These are phyloP conservation scores for Athrips mouffetella DNA, from an alignment of 2,888 invertebrate species.

Conservation along the genomic window DNA sequence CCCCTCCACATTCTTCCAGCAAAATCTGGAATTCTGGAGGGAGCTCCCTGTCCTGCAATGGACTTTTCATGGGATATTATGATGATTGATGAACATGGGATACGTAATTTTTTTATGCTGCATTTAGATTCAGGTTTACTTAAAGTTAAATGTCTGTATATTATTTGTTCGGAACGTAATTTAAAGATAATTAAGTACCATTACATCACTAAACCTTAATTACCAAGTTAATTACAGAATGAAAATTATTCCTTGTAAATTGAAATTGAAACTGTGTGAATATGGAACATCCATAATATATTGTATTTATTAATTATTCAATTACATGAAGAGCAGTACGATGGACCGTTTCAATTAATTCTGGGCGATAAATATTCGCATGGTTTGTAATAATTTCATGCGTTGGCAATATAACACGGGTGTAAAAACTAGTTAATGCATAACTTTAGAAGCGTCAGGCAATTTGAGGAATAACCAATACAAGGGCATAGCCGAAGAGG, in stretches of 20 bases:
- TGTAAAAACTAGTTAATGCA: slow-evolving; percentile 38
- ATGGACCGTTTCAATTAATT: slow-evolving; percentile 50
- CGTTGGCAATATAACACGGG: slow-evolving; percentile 36
- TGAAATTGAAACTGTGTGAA: slow-evolving; percentile 29
- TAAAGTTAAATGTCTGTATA: too few relatives aligned
- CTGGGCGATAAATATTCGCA: slow-evolving; percentile 45
- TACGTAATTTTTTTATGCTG: too few relatives aligned
- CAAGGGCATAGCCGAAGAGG: too few relatives aligned
- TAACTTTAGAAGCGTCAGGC: slow-evolving; percentile 31
- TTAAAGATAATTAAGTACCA: too few relatives aligned
- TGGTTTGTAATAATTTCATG: slow-evolving; percentile 45
- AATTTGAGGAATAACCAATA: too few relatives aligned
- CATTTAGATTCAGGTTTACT: too few relatives aligned
- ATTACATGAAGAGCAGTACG: slow-evolving; percentile 30
- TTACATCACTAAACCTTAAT: slow-evolving; percentile 12
- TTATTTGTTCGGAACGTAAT: too few relatives aligned
- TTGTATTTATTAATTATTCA: slow-evolving; percentile 39
- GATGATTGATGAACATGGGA: too few relatives aligned
- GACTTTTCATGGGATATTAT: too few relatives aligned
- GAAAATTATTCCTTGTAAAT: slow-evolving; percentile 17
- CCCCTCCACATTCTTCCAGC: too few relatives aligned
- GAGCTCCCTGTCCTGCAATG: too few relatives aligned
- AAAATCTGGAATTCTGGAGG: too few relatives aligned
- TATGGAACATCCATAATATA: slow-evolving; percentile 22
- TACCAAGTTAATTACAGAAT: slow-evolving; percentile 4